A percentile compares a stretch with the other conserved stretches of the same genome.
phyloP scores from a whole-genome alignment of 1,140 invertebrate species.

The Aleiodes sp. region DNA sequence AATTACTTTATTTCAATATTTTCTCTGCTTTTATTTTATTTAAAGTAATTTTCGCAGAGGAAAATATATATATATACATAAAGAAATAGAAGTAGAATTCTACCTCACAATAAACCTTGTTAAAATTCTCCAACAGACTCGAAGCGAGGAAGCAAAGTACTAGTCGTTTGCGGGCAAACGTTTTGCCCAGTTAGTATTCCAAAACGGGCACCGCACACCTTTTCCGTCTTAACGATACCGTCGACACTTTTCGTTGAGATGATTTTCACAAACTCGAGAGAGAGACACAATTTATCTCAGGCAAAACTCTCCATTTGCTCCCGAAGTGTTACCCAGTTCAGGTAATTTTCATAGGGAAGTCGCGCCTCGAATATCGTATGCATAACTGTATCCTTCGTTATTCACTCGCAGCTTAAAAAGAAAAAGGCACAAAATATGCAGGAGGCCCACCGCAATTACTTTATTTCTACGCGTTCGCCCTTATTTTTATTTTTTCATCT shows the following conservation, averaged over 20 bases:
- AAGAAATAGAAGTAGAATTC: too few relatives aligned
- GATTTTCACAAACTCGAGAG: not conserved
- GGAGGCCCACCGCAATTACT: conserved; percentile 1
- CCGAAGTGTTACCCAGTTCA: too few relatives aligned
- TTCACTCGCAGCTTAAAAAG: conserved; percentile 1
- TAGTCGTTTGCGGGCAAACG: not conserved
- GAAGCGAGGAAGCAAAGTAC: not conserved
- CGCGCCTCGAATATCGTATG: not conserved
- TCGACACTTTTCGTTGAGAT: not conserved
- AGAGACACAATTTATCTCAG: not conserved
- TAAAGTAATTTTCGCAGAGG: too few relatives aligned
- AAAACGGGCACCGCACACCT: not conserved
- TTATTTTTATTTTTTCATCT: not conserved
- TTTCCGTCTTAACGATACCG: not conserved
- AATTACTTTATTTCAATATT: too few relatives aligned
- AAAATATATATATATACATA: too few relatives aligned
- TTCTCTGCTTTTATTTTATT: too few relatives aligned
- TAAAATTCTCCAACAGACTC: not conserved
- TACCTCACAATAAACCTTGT: too few relatives aligned
- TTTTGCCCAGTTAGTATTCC: not conserved
- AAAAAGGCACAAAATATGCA: too few relatives aligned
- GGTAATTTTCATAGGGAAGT: not conserved
- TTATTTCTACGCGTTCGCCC: not conserved
- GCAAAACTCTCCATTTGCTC: too few relatives aligned
- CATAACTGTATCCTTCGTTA: not conserved